phyloP scores from a whole-genome alignment of 2,113 vertebrate genomes.

The Sula dactylatra region DNA sequence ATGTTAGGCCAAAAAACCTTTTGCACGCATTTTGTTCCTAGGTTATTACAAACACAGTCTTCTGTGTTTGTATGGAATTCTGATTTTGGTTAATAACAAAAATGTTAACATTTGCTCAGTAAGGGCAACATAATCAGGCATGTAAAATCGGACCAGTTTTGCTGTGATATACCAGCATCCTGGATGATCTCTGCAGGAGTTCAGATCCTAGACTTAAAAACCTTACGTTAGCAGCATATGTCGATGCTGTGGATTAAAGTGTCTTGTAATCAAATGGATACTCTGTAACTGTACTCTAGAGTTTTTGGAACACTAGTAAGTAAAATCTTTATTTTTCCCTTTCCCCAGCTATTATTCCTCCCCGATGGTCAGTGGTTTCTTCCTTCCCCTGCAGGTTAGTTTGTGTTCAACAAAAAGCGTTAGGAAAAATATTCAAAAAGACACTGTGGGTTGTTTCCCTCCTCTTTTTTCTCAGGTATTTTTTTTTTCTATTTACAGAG shows the following conservation, averaged over 20 bases:
- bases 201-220: neutral
- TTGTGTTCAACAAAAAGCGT: neutral
- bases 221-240: accelerated
- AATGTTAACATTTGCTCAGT: neutral
- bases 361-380: neutral
- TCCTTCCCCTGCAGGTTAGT: neutral
- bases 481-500: neutral
- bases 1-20: neutral
- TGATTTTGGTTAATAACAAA: neutral
- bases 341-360: neutral
- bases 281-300: neutral
- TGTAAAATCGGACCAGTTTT: neutral
- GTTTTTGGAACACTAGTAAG: neutral
- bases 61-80: neutral
- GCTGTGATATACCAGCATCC: neutral
- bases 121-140: neutral
- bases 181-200: neutral
- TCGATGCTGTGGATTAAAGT: neutral
- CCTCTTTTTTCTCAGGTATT: neutral
- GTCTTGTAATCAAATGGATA: neutral
- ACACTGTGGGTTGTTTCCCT: neutral
- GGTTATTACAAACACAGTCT: neutral
- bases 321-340: neutral
- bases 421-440: neutral
- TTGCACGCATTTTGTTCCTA: neutral